Percentiles rank a stretch among this genome's conserved stretches.
phyloP scores from a whole-genome alignment of 2,113 vertebrate species.

The Ardeotis arabs region DNA sequence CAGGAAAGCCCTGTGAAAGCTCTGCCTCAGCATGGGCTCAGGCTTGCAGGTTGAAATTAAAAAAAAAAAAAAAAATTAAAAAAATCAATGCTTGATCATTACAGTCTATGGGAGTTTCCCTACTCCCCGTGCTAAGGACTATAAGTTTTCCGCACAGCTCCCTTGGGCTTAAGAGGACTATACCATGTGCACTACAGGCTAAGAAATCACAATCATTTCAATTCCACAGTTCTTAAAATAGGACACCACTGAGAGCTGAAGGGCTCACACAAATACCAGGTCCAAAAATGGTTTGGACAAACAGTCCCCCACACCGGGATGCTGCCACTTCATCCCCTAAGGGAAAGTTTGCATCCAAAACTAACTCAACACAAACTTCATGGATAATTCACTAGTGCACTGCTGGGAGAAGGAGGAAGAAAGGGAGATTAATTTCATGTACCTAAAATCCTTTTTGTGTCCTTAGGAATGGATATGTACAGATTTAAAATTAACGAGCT shows the following conservation, averaged over 20 bases:
- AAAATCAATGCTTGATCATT: background rate
- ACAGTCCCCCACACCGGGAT: background rate
- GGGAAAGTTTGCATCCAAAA: background rate
- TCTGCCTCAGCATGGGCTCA: background rate
- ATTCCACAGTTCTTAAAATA: background rate
- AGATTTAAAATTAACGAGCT: conserved; percentile 64
- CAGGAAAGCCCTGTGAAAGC: background rate
- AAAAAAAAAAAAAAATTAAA: background rate
- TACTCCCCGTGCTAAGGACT: background rate
- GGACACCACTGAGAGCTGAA: background rate
- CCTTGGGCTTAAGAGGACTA: background rate
- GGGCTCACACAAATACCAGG: background rate
- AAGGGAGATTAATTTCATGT: background rate
- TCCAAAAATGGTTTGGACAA: background rate
- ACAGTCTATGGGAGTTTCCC: background rate
- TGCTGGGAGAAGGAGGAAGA: background rate
- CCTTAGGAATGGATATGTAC: conserved; percentile 12
- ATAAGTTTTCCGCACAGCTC: background rate
- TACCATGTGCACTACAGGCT: background rate
- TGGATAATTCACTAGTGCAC: background rate
- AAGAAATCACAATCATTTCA: background rate
- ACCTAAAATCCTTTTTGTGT: conserved; percentile 35
- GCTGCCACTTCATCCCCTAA: background rate
- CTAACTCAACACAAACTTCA: background rate
- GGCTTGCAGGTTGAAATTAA: background rate